Evolutionary conservation across 2,113 vertebrate genomes (phyloP).

Genomic region (Urocolius indicus): DNA sequence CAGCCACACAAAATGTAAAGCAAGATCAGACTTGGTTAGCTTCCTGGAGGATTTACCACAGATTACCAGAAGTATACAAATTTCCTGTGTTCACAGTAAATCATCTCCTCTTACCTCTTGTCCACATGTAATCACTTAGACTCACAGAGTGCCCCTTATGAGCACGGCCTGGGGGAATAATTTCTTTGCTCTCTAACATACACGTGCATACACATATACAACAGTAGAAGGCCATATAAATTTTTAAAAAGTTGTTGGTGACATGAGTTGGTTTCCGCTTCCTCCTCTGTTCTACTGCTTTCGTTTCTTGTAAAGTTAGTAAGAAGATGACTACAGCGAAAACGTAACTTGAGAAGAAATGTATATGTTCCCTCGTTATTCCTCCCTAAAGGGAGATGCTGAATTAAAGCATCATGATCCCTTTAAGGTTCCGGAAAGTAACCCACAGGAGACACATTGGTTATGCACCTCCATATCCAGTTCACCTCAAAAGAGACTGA

Average conservation of each 20-base stretch:
- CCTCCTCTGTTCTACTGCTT: background rate
- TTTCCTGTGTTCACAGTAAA: slow-evolving; percentile 19
- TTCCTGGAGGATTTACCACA: background rate
- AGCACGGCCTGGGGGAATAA: background rate
- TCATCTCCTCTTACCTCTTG: slow-evolving; percentile 15
- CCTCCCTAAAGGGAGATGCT: background rate
- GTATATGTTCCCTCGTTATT: background rate
- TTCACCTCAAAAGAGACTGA: background rate
- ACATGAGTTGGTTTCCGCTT: background rate
- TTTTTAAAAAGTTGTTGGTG: background rate
- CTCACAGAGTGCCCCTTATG: background rate
- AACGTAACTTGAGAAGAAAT: slow-evolving; percentile 10
- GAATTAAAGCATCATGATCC: background rate
- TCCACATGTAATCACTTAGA: slow-evolving; percentile 10
- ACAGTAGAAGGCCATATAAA: background rate
- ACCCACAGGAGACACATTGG: background rate
- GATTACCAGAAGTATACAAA: background rate
- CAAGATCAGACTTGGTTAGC: background rate
- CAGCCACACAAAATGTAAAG: background rate
- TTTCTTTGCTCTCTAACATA: background rate
- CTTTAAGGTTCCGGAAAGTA: background rate
- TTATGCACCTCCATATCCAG: background rate
- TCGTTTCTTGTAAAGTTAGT: background rate
- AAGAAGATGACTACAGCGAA: background rate
- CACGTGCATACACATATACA: background rate